Conservation (phyloP, 53 echinoderm and acorn worm species). For the Arbacia lixula region DNA sequence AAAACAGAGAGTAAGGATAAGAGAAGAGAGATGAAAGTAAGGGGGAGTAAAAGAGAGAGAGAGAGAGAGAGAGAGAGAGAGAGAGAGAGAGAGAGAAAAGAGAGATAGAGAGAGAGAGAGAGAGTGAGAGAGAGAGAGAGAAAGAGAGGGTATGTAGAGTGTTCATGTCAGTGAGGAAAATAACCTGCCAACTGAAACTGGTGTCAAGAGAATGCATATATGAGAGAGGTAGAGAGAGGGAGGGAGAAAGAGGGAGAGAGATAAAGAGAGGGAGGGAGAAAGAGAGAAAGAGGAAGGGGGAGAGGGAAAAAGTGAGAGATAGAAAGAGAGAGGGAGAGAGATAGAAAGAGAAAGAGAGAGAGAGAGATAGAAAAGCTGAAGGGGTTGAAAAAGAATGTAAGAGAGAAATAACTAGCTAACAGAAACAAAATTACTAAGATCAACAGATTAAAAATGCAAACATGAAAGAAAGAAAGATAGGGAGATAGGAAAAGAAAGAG, state of each 20-base stretch:
- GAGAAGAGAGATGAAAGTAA: not conserved
- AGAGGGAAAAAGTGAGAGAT: not conserved
- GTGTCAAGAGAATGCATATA: not conserved
- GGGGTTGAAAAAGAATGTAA: no score
- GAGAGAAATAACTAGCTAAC: no score
- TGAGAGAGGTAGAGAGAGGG: not conserved
- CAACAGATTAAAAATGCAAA: no score
- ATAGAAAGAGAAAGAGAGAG: not conserved
- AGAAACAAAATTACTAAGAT: no score
- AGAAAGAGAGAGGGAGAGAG: not conserved
- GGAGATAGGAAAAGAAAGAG: no score
- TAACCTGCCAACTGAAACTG: not conserved
- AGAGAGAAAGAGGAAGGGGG: not conserved
- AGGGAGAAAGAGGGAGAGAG: not conserved
- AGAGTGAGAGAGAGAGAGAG: no score
- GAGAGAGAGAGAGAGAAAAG: not conserved
- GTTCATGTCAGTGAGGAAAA: no score
- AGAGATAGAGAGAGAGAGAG: not conserved
- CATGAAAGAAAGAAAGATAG: no score
- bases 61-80: slow-evolving; percentile 4
- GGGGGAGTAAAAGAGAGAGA: not conserved
- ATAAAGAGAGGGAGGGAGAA: not conserved
- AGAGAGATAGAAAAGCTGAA: not conserved
- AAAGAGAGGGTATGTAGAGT: no score
- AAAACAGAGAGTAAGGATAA: no score